Base-by-base conservation (phyloP, 2,888 invertebrate species). In the Lamellibrachia satsuma region DNA sequence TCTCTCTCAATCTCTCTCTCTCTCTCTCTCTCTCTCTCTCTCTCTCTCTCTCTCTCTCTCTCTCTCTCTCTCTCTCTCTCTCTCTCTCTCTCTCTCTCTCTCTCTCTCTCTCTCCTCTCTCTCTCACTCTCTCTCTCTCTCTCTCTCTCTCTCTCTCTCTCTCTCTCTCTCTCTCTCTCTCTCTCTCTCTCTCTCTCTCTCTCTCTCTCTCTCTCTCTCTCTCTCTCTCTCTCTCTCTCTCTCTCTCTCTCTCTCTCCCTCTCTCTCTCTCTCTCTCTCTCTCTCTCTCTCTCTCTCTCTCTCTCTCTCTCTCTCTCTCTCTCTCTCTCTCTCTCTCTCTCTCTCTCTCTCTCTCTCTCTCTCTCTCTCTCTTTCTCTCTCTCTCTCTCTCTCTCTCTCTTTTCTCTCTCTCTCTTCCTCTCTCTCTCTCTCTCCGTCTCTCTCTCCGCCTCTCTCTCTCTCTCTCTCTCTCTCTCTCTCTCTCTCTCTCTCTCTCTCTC, bases 11-110 rank as follows among this genome's bases (percentile, higher is more conserved):
- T 22, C 90, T 90, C 90, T 90, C 90, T 22, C 90, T 90, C 90
- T 90, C 90, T 22, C 90, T 90, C 90, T 90, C 90, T 22, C 90
- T 90, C 90, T 90, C 90, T 22, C 90, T 90, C 90, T 90, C 90
- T 22, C 90, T 90, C 15, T 90, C 90, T 22, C 90, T 90, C 15
- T 90, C 90, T 6, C 22, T 15, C 22, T 6, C 22, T 15, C 22
- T 1, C 51, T 22, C 11, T 52, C 90, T 7, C 11, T 90, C 90
- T 22, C 11, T 7, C 51, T 22, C 11, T 52, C 90, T 7, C 11
- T 90, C 90, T 22, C 11, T 7, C 51, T 22, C 11, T 52, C 90
- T 7, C 11, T 90, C 90, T 22, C 11, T 7, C 51, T 22, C 11
- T 52, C 90, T 7, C 11, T 90, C 90, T 22, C 11, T 7, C 90